Base-by-base conservation (phyloP, 2,888 invertebrate species). In the Cosmopolites sordidus region DNA sequence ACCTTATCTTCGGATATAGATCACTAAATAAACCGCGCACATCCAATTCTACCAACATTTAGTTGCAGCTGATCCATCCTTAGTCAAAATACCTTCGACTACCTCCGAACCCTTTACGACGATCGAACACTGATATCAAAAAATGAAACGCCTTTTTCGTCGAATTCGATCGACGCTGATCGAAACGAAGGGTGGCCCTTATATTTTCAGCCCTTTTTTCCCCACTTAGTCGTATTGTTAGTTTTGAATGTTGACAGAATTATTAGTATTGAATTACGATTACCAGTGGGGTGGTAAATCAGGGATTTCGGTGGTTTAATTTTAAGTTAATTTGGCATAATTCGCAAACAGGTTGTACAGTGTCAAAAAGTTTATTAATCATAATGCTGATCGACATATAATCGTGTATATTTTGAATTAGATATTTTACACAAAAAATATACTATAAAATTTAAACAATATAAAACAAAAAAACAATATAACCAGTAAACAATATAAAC, bases 251-350 rank as follows among this genome's bases (percentile, higher is more conserved):
- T 68, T 67, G 69, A 69, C 67, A 67, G 66, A 68, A 66, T 67
- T 68, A 68, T 67, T 68, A 69, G 67, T 66, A 64, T 68, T 63
- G 63, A 58, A 61, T 69, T 68, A 40, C 51, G 30, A 45, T 51
- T 38, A 39, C 4, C 40, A 39, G 30, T 45, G 44, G 27, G 11
- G 39, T 39, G 18, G 17, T 18, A 16, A 27, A 47, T 27, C n/a
- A 12, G 15, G 15, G 27, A 42, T 42, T 18, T 3, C 18, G 9
- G n/a, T 6, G 17, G 12, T 16, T 41, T 17, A 17, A 41, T 41
- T n/a, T n/a, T n/a, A n/a, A n/a, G n/a, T n/a, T n/a, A n/a, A n/a
- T n/a, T n/a, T n/a, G n/a, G n/a, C n/a, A n/a, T n/a, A n/a, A n/a
- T n/a, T n/a, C n/a, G n/a, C n/a, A n/a, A n/a, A n/a, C n/a, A n/a